A percentile compares a stretch with the other conserved stretches of the same genome.
Evolutionary conservation across 2,797 vertebrate species (phyloP).

Genomic region (Hemibagrus guttatus): DNA sequence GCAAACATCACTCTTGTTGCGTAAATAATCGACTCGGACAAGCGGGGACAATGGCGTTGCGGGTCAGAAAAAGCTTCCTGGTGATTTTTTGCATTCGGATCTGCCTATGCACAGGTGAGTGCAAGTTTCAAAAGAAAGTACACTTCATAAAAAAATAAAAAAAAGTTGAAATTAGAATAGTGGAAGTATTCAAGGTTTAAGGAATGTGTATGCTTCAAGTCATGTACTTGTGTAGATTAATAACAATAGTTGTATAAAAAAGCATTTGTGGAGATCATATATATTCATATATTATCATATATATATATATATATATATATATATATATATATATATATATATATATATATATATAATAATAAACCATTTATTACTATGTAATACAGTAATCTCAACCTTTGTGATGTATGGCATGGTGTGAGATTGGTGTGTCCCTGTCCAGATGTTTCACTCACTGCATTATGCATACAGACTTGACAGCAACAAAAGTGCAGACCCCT

Average conservation of each 20-base stretch:
- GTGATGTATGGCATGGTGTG: conserved; percentile 7
- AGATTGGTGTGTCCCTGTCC: not conserved
- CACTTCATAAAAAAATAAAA: not conserved
- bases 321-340: too few relatives aligned
- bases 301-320: too few relatives aligned
- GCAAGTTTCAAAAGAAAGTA: conserved; percentile 36
- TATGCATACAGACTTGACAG: not conserved
- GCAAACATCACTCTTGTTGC: not conserved
- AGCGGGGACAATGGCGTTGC: conserved; percentile 43
- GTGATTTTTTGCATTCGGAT: conserved; percentile 36
- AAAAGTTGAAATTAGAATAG: not conserved
- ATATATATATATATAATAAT: not conserved
- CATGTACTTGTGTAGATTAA: not conserved
- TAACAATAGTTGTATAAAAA: not conserved
- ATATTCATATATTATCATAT: too few relatives aligned
- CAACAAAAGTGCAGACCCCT: not conserved
- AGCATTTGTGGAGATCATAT: too few relatives aligned
- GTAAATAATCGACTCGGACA: not conserved
- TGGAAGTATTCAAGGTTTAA: not conserved
- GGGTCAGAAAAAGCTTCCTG: conserved; percentile 20
- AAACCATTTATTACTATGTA: not conserved
- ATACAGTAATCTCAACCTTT: not conserved
- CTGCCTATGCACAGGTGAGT: conserved; percentile 47
- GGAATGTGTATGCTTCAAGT: not conserved
- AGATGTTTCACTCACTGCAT: conserved; percentile 30